Percentiles rank a stretch among this genome's conserved stretches.
Conservation (phyloP, 64 coral and sea anemone species). For the Montipora foliosa region DNA sequence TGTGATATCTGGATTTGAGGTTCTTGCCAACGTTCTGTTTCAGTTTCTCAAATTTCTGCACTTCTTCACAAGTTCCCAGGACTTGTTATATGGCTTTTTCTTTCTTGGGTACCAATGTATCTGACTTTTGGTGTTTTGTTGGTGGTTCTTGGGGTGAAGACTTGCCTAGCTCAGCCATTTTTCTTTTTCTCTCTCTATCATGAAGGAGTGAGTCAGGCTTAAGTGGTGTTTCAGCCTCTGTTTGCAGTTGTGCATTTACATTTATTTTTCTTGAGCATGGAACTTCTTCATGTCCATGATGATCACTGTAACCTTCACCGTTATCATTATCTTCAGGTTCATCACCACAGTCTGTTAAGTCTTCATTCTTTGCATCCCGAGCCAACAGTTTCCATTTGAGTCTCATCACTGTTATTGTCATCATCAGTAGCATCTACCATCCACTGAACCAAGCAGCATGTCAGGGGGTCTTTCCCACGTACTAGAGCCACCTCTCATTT, state of each 20-base stretch:
- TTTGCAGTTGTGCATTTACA: neutral
- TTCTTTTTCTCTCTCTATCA: neutral
- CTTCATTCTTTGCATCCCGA: neutral
- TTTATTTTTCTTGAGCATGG: neutral
- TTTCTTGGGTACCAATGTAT: conserved; percentile 9
- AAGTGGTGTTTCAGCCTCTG: neutral
- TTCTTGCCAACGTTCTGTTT: conserved; percentile 21
- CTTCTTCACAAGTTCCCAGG: conserved; percentile 25
- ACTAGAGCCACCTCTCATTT: neutral
- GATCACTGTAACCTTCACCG: neutral
- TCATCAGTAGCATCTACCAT: neutral
- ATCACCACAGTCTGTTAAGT: neutral
- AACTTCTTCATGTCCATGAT: neutral
- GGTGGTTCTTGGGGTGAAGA: neutral
- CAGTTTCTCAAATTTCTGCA: conserved; percentile 30
- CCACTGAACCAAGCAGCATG: neutral
- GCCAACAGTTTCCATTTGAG: neutral
- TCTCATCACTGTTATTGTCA: neutral
- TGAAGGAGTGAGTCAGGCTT: neutral
- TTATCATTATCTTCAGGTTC: neutral
- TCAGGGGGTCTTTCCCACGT: conserved; percentile 19
- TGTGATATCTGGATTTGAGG: conserved; percentile 37
- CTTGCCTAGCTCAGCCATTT: neutral
- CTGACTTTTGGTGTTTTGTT: neutral
- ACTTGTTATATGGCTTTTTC: conserved; percentile 35